A percentile compares a stretch with the other conserved stretches of the same genome.
Evolutionary conservation across 2,113 vertebrate genomes (phyloP).

Genomic region (Clarias magur): DNA sequence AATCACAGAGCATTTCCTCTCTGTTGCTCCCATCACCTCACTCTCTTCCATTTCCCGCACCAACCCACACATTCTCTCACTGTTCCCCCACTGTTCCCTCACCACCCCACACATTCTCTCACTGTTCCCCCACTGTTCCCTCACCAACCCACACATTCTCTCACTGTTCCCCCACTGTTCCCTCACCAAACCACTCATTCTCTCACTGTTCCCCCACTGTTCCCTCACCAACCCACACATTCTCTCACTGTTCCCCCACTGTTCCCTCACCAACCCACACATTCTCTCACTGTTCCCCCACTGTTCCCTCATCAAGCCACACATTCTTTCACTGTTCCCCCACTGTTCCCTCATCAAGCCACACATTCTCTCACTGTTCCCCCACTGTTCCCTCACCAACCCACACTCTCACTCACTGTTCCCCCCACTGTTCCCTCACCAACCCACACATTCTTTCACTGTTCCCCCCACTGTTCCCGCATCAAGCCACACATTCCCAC

Average conservation of each 20-base stretch:
- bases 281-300: neutral
- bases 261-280: neutral
- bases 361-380: neutral
- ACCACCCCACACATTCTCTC: neutral
- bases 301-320: neutral
- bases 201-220: neutral
- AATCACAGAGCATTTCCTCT: neutral
- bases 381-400: neutral
- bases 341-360: neutral
- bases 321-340: neutral
- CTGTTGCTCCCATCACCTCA: too few species aligned
- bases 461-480: too few species aligned
- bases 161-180: neutral
- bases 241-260: neutral
- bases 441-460: accelerated
- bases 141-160: neutral
- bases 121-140: neutral
- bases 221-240: neutral
- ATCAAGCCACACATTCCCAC: neutral
- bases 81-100: neutral
- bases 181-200: neutral
- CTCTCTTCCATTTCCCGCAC: neutral
- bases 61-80: neutral
- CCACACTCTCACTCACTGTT: neutral
- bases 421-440: neutral